Evolutionary conservation across 2,113 vertebrate species (phyloP).

Genomic region (Onychostruthus taczanowskii): DNA sequence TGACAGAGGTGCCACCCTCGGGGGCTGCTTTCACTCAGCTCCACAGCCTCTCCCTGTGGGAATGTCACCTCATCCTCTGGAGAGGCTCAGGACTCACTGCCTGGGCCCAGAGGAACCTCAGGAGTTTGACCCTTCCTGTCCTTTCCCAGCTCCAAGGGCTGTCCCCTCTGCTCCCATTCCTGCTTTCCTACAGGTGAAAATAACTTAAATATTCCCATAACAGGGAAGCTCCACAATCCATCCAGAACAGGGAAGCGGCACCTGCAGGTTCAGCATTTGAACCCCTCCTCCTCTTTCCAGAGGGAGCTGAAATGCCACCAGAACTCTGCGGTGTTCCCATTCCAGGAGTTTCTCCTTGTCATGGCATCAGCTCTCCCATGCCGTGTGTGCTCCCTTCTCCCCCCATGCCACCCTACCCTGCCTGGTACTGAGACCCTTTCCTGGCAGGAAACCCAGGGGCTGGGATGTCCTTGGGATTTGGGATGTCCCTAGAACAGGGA

Average conservation of each 20-base stretch:
- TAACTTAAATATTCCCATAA: not conserved
- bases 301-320: not conserved
- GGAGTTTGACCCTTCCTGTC: not conserved
- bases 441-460: not conserved
- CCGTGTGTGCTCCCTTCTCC: not conserved
- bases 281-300: not conserved
- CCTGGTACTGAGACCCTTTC: not conserved
- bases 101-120: not conserved
- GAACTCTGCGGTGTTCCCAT: rapidly evolving
- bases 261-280: not conserved
- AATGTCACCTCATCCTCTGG: not conserved
- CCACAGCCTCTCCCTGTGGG: not conserved
- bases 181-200: not conserved
- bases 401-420: not conserved
- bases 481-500: not conserved
- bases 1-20: not conserved
- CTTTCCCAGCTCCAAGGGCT: not conserved
- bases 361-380: not conserved
- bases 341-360: not conserved
- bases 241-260: not conserved
- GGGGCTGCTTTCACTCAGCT: not conserved
- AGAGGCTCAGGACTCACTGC: not conserved
- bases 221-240: not conserved
- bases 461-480: not conserved
- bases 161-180: not conserved